phyloP scores from a whole-genome alignment of 2,888 invertebrate genomes.

The Dendrolimus pini region DNA sequence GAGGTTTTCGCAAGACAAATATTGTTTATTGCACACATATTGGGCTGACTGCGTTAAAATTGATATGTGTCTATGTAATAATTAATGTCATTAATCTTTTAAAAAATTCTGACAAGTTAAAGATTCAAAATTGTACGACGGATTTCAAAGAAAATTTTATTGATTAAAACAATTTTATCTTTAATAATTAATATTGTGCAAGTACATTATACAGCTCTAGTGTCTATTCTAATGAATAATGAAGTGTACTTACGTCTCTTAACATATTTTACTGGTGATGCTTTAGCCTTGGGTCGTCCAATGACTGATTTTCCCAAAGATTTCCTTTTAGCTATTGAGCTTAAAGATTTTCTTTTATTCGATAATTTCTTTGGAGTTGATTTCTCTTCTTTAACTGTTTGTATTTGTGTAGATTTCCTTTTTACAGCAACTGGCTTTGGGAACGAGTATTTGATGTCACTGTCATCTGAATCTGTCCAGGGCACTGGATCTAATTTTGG shows the following conservation, averaged over 20 bases:
- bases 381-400: slow-evolving; percentile 17
- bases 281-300: slow-evolving; percentile 32
- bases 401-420: slow-evolving; percentile 22
- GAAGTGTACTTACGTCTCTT: slow-evolving; percentile 52
- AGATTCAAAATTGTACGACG: too few species aligned
- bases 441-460: slow-evolving; percentile 66
- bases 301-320: slow-evolving; percentile 40
- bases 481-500: slow-evolving; percentile 30
- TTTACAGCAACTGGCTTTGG: slow-evolving; percentile 34
- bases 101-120: too few species aligned
- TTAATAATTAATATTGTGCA: too few species aligned
- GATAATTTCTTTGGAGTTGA: not conserved
- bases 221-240: too few species aligned
- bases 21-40: too few species aligned
- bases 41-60: too few species aligned
- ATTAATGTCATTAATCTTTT: too few species aligned
- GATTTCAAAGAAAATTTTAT: too few species aligned
- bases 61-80: too few species aligned
- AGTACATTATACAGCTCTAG: too few species aligned
- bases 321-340: slow-evolving; percentile 53
- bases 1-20: too few species aligned
- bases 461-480: slow-evolving; percentile 61
- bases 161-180: too few species aligned
- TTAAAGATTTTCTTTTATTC: slow-evolving; percentile 32
- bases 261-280: slow-evolving; percentile 34